A percentile compares a stretch with the other conserved stretches of the same genome.
phyloP scores from a whole-genome alignment of 2,113 vertebrate species.

The Australoheros scitulus region DNA sequence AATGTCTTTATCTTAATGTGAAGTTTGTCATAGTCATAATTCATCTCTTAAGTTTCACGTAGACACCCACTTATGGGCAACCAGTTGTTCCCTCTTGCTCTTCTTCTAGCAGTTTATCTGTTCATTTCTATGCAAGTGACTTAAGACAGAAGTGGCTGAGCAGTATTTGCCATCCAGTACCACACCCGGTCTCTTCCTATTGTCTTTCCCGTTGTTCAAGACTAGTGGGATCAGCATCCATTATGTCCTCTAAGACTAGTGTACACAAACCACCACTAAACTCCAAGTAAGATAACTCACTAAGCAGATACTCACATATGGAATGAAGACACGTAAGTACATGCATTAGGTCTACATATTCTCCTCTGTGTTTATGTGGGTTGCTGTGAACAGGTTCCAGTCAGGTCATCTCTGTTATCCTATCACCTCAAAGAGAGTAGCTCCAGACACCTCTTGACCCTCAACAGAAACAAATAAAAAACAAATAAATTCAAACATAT shows the following conservation, averaged over 20 bases:
- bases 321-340: neutral
- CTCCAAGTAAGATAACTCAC: conserved; percentile 26
- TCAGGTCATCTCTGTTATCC: neutral
- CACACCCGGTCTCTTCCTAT: conserved; percentile 53
- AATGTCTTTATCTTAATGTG: neutral
- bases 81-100: neutral
- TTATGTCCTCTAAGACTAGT: conserved; percentile 66
- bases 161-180: conserved; percentile 46
- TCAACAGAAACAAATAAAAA: conserved; percentile 1
- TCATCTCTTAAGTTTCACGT: neutral
- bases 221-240: conserved; percentile 60
- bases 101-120: neutral
- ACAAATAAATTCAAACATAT: neutral
- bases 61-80: neutral
- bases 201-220: conserved; percentile 46
- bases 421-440: neutral
- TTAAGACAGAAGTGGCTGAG: neutral
- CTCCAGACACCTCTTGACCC: neutral
- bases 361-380: neutral
- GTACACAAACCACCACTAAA: conserved; percentile 44
- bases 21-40: neutral
- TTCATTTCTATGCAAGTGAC: conserved; percentile 11
- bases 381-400: neutral
- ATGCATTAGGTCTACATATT: neutral
- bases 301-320: conserved; percentile 36